Percentiles rank a stretch among this genome's conserved stretches.
phyloP scores from a whole-genome alignment of 1,140 invertebrate genomes.

The Glossosoma conforme region DNA sequence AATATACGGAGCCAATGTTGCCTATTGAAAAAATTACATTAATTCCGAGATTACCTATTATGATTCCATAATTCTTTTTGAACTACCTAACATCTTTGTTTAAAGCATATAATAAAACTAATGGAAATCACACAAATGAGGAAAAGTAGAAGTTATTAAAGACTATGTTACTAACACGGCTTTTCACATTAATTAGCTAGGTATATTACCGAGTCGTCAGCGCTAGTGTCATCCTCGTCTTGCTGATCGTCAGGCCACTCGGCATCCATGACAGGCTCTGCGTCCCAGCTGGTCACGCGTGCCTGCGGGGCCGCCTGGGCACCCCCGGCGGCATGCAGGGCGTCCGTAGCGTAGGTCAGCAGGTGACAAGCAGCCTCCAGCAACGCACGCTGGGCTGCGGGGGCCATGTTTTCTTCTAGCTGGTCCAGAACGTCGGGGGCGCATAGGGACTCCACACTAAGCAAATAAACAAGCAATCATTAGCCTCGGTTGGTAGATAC shows the following conservation, averaged over 20 bases:
- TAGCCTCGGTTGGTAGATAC: not conserved
- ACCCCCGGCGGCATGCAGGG: conserved; percentile 56
- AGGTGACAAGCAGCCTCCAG: conserved; percentile 76
- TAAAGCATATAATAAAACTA: too few relatives aligned
- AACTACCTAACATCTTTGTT: too few relatives aligned
- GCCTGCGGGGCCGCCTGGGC: conserved; percentile 46
- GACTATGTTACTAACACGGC: too few relatives aligned
- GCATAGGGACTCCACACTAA: conserved; percentile 51
- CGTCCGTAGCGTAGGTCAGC: conserved; percentile 68
- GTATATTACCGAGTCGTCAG: conserved; percentile 76
- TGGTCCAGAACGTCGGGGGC: conserved; percentile 43
- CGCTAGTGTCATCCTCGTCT: conserved; percentile 87
- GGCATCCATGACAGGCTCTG: conserved; percentile 67
- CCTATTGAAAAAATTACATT: too few relatives aligned
- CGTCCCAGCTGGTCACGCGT: conserved; percentile 66
- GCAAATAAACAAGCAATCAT: conserved; percentile 34
- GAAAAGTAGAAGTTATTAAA: too few relatives aligned
- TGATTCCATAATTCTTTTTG: too few relatives aligned
- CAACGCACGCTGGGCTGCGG: conserved; percentile 47
- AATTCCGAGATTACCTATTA: too few relatives aligned
- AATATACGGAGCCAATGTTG: too few relatives aligned
- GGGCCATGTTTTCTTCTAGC: conserved; percentile 50
- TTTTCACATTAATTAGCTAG: too few relatives aligned
- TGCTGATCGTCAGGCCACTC: conserved; percentile 82
- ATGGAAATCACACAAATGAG: too few relatives aligned